Evolutionary conservation across 1,140 invertebrate genomes (phyloP).

Genomic region (Bombyx mori): DNA sequence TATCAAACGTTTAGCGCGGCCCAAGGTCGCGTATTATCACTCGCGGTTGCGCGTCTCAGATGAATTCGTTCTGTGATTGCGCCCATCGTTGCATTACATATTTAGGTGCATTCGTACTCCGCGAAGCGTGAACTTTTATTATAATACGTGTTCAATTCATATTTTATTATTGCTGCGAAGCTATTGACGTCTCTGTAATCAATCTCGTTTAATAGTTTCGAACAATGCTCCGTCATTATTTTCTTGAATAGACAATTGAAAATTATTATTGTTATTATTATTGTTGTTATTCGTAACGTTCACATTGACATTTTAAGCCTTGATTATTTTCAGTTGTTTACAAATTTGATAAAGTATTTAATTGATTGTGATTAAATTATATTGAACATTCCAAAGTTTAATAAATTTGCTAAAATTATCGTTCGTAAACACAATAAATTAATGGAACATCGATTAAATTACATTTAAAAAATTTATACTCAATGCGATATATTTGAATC

Average conservation of each 20-base stretch:
- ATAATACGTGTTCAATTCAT: background rate
- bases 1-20: conserved; percentile 51
- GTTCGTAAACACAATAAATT: background rate
- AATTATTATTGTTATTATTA: no score
- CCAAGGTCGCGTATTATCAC: conserved; percentile 59
- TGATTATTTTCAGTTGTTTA: no score
- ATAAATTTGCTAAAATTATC: background rate
- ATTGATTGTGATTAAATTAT: background rate
- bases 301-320: no score
- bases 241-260: no score
- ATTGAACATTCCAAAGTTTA: background rate
- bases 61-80: conserved; percentile 48
- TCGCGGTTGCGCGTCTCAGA: conserved; percentile 36
- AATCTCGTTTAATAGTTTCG: no score
- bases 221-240: no score
- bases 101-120: conserved; percentile 2
- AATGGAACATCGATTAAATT: no score
- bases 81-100: conserved; percentile 24
- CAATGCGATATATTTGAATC: conserved; percentile 10
- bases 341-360: background rate
- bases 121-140: background rate
- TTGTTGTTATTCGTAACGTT: no score
- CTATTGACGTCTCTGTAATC: no score
- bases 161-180: no score
- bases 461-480: no score